A percentile compares a stretch with the other conserved stretches of the same genome.
Evolutionary conservation across 2,888 invertebrate genomes (phyloP).

Genomic region (Alloscopus bannaensis): DNA sequence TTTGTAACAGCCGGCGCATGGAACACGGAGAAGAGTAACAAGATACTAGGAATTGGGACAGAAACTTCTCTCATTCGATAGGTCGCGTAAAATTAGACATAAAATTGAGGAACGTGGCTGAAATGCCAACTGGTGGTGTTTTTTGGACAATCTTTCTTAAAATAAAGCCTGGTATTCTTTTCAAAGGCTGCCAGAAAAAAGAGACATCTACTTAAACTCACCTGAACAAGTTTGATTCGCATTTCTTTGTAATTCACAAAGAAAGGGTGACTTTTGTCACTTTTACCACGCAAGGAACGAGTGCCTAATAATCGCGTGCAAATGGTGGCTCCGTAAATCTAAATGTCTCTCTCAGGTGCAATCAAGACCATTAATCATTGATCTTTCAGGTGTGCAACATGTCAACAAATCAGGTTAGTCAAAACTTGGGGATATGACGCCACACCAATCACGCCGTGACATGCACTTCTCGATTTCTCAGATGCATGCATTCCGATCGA

Average conservation of each 20-base stretch:
- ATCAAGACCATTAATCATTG: slow-evolving; percentile 15
- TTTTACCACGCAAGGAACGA: neutral
- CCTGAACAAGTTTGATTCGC: neutral
- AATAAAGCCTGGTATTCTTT: neutral
- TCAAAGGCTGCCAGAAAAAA: slow-evolving; percentile 4
- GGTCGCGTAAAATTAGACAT: slow-evolving; percentile 10
- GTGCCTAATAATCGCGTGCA: neutral
- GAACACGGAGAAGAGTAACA: too few relatives aligned
- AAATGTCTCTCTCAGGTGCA: neutral
- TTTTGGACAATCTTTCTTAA: neutral
- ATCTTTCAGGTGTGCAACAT: neutral
- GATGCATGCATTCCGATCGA: neutral
- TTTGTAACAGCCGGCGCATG: too few relatives aligned
- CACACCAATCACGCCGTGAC: neutral
- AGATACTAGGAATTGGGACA: too few relatives aligned
- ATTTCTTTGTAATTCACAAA: neutral
- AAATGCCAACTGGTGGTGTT: neutral
- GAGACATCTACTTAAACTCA: too few relatives aligned
- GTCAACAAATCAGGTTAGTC: neutral
- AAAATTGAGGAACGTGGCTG: neutral
- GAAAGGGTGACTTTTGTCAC: neutral
- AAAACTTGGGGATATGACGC: neutral
- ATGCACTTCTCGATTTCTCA: neutral
- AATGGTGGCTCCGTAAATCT: neutral
- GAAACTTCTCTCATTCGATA: slow-evolving; percentile 30